These are phyloP conservation scores for Aegithalos caudatus DNA, from an alignment of 2,113 vertebrate species.

Conservation along the genomic window DNA sequence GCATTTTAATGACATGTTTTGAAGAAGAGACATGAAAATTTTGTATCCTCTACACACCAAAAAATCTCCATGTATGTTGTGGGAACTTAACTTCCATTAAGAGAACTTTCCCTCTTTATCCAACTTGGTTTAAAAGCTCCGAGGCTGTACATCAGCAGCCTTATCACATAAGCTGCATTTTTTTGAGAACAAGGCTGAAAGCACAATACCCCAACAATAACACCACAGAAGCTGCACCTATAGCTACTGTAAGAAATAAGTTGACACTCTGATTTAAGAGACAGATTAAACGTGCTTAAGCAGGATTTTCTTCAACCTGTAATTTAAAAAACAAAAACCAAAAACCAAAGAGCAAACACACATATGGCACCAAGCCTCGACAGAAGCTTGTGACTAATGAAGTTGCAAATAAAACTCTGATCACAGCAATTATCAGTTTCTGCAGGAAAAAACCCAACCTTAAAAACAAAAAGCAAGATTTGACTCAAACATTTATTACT, in stretches of 20 bases:
- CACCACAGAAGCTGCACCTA: neutral
- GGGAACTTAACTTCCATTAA: neutral
- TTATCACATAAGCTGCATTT: neutral
- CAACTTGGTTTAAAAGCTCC: neutral
- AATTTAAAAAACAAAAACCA: conserved; percentile 3
- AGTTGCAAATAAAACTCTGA: conserved; percentile 15
- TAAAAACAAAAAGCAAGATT: conserved; percentile 21
- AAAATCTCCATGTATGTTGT: neutral
- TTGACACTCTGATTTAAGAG: neutral
- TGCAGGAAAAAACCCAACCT: neutral
- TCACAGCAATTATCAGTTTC: neutral
- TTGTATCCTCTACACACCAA: neutral
- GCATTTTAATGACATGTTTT: neutral
- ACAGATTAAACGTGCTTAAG: conserved; percentile 20
- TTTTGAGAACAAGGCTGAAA: neutral
- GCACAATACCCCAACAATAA: neutral
- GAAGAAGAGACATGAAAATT: neutral
- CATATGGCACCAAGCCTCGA: conserved; percentile 12
- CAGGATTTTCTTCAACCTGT: conserved; percentile 47
- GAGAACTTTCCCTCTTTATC: neutral
- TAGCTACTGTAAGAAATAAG: neutral
- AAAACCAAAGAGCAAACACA: neutral
- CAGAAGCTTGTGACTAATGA: conserved; percentile 53
- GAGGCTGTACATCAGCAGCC: neutral
- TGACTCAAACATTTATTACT: neutral